Conservation (phyloP, 2,113 vertebrate species). For the Lutjanus erythropterus region DNA sequence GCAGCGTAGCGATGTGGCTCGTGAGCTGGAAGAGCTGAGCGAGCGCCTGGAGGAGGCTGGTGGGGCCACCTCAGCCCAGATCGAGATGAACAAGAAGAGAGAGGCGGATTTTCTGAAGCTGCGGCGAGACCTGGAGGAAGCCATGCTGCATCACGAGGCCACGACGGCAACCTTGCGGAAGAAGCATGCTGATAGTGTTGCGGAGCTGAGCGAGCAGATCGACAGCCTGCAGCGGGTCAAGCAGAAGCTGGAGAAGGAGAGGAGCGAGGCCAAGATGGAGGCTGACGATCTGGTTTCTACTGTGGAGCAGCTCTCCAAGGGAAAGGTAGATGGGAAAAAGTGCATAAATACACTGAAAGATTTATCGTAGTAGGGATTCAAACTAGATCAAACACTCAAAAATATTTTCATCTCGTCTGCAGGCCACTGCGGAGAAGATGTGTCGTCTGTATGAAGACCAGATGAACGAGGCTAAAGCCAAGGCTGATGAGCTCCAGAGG, state of each 20-base stretch:
- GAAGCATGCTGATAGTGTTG: slow-evolving; percentile 89
- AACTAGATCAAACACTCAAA: neutral
- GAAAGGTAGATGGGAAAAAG: slow-evolving; percentile 86
- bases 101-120: slow-evolving; percentile 90
- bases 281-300: slow-evolving; percentile 90
- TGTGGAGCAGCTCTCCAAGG: slow-evolving; percentile 90
- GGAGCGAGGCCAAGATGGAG: slow-evolving; percentile 93
- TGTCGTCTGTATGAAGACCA: slow-evolving; percentile 93
- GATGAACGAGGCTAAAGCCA: slow-evolving; percentile 91
- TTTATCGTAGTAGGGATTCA: neutral
- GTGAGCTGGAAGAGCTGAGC: slow-evolving; percentile 93
- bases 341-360: neutral
- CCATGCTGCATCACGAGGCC: slow-evolving; percentile 90
- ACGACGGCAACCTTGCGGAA: slow-evolving; percentile 86
- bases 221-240: slow-evolving; percentile 92
- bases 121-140: slow-evolving; percentile 92
- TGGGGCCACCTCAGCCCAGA: slow-evolving; percentile 86
- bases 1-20: slow-evolving; percentile 89
- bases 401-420: neutral
- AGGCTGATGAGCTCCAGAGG: slow-evolving; percentile 91
- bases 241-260: slow-evolving; percentile 95
- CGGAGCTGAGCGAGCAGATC: slow-evolving; percentile 92
- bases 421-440: slow-evolving; percentile 92
- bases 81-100: slow-evolving; percentile 92
- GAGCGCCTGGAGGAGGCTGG: slow-evolving; percentile 93